Evolutionary conservation across 1,140 invertebrate species (phyloP), one percentile per base, ranked within the genome.

Genomic region (Meloidogyne floridensis): DNA sequence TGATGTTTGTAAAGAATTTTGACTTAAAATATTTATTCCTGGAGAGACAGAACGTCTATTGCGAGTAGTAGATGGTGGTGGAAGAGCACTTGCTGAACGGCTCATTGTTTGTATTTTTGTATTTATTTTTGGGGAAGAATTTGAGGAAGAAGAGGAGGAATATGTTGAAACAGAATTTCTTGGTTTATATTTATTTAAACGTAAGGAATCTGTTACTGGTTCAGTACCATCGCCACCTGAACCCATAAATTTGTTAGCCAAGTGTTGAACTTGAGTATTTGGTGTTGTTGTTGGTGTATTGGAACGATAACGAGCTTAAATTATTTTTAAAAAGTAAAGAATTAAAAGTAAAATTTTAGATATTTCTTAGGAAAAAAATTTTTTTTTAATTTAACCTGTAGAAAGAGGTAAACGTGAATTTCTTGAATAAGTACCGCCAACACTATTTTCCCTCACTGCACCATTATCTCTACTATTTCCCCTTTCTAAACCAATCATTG

Each of bases 401-500:
- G 59, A 65, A 77, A 65, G 76, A 54, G 47, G 76, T 72, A 59
- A 47, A 32, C 72, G 47, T 42, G 76, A 77, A n/a, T 75, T 70
- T 86, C 72, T 13, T 72, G 71, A 18, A 72, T 72, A 8, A 10
- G 80, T 20, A 65, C 43, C 32, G 32, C 32, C n/a, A 42, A 72
- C 72, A 54, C 47, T 73, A 65, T 65, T 47, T 13, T 56, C 70
- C 53, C 32, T 71, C n/a, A n/a, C 13, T 82, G 20, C 32, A 20
- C 3, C 13, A 53, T n/a, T 10, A 2, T 69, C 73, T 7, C 72
- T 71, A 11, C 53, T 84, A 75, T 53, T 79, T 47, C 80, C 15
- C 69, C 77, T 76, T 84, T 84, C 69, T 79, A 73, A 53, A n/a
- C 7, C n/a, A 73, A 83, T 47, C 18, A 74, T 54, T 65, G 59